A percentile compares a stretch with the other conserved stretches of the same genome.
These are phyloP conservation scores for Accipiter virgatus DNA, from an alignment of 2,113 vertebrate species.

Conservation along the genomic window DNA sequence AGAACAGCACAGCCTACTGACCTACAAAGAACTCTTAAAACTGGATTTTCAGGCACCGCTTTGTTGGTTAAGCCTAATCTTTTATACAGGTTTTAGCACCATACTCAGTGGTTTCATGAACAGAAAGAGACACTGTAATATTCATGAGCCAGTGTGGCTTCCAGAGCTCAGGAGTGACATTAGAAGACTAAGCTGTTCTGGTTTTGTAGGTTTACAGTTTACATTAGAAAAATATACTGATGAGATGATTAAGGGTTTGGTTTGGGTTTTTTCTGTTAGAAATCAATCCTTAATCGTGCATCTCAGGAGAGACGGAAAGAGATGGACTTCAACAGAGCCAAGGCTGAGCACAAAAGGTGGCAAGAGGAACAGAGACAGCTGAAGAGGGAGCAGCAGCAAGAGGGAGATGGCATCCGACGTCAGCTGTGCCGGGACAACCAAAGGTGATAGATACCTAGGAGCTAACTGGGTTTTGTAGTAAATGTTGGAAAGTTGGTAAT, in stretches of 20 bases:
- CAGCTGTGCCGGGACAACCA: not conserved
- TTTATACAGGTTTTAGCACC: not conserved
- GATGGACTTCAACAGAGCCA: not conserved
- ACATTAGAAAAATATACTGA: not conserved
- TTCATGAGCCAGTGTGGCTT: not conserved
- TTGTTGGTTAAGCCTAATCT: not conserved
- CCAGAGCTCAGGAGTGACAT: not conserved
- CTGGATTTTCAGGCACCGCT: not conserved
- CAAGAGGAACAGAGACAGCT: constrained; percentile 28
- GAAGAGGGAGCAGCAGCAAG: constrained; percentile 28
- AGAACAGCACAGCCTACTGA: not conserved
- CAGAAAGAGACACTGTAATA: not conserved
- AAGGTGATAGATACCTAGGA: constrained; percentile 5
- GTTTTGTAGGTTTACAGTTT: not conserved
- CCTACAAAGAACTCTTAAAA: not conserved
- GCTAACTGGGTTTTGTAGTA: not conserved
- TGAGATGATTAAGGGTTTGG: not conserved
- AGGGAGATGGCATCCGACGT: not conserved
- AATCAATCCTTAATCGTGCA: not conserved
- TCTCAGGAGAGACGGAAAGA: not conserved
- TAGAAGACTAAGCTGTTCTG: not conserved
- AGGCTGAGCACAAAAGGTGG: not conserved
- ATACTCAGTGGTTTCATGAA: not conserved
- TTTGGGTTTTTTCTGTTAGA: not conserved
- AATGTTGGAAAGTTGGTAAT: not conserved